phyloP scores from a whole-genome alignment of 2,797 vertebrate species.

The Pagetopsis macropterus region DNA sequence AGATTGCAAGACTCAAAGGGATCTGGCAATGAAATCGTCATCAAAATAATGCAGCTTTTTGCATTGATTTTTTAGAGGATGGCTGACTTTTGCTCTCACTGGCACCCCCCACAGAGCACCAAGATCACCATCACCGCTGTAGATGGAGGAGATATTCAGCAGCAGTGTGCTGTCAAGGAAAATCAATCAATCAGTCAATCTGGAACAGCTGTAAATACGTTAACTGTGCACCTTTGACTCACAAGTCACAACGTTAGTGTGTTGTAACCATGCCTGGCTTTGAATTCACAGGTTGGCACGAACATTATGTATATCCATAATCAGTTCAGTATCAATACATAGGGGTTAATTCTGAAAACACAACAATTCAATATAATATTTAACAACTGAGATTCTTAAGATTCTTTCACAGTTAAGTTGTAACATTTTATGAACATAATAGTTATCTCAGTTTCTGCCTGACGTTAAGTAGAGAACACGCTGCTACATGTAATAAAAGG shows the following conservation, averaged over 20 bases:
- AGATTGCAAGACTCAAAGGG: constrained; percentile 1
- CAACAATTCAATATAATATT: neutral
- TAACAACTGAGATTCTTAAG: neutral
- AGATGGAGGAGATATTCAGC: constrained; percentile 52
- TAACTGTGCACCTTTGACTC: constrained; percentile 51
- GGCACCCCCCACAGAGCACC: constrained; percentile 25
- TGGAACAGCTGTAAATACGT: constrained; percentile 37
- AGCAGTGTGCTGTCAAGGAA: constrained; percentile 52
- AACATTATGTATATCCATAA: neutral
- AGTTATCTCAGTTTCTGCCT: neutral
- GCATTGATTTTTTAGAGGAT: constrained; percentile 37
- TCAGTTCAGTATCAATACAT: neutral
- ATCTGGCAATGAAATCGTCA: constrained; percentile 14
- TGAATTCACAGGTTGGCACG: neutral
- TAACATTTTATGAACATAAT: neutral
- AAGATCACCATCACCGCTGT: constrained; percentile 36
- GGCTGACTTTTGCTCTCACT: constrained; percentile 35
- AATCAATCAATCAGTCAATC: constrained; percentile 61
- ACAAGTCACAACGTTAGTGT: constrained; percentile 11
- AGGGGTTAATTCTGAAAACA: neutral
- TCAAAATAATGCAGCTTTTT: constrained; percentile 24
- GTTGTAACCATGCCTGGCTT: neutral
- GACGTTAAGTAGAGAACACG: constrained; percentile 2
- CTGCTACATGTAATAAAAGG: constrained; percentile 21
- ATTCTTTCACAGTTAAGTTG: neutral